Evolutionary conservation across 2,888 invertebrate genomes (phyloP), one percentile per base, ranked within the genome.

Genomic region (Callosobruchus maculatus): DNA sequence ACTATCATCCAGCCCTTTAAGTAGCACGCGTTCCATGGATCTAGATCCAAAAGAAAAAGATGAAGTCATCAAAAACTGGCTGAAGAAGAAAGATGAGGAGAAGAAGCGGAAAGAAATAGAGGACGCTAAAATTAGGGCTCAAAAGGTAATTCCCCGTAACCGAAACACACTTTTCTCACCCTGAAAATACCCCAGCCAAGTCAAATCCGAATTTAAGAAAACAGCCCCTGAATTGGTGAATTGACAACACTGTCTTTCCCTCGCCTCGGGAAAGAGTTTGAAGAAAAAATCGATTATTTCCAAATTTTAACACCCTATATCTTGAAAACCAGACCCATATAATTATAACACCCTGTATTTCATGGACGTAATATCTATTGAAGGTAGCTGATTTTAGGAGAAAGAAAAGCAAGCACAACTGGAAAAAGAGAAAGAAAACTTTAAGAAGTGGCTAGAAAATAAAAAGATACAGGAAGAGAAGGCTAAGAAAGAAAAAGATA

Each of bases 401-500:
- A 82, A 81, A 20, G 85, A 88, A 72, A 84, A 82, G 31, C 84
- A 86, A 70, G 81, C 82, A 70, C 83, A 85, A 18, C 81, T 87
- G 9, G 84, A 84, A 66, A 82, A 83, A 30, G 88, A 89, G 72
- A 81, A 85, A 13, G 86, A 88, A 68, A 88, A 86, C 79, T 89
- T 88, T 78, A 79, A 84, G 22, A 83, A 82, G 31, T 89, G 92
- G 92, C 81, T 91, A 73, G 88, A 88, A 84, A 49, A 81, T 0
- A 84, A 83, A 74, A 86, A 86, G 77, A 74, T 83, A 1, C 81
- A 84, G 22, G 85, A 85, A 31, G 82, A 81, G 72, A 85, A 81
- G 72, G 79, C 77, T 30, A 83, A 86, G 88, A 72, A 87, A 87
- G 49, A 88, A 86, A 80, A 78, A 77, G 84, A 90, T 26, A 86